phyloP scores from a whole-genome alignment of 1,140 invertebrate genomes.

The Cyphomyrmex costatus region DNA sequence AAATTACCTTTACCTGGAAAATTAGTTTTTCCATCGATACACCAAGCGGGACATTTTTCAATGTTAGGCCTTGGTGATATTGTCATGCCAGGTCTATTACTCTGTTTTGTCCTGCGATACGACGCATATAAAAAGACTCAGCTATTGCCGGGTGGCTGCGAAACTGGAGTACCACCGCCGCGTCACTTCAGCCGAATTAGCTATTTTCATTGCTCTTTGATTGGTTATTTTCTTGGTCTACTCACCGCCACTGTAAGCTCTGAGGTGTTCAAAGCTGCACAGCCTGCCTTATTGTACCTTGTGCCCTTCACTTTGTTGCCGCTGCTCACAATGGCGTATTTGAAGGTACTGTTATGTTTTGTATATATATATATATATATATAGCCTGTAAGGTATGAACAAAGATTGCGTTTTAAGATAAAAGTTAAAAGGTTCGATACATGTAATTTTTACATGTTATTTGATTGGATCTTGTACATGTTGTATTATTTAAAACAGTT shows the following conservation, averaged over 20 bases:
- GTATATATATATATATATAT: too few species aligned
- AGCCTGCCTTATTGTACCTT: conserved; percentile 98
- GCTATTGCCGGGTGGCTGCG: conserved; percentile 89
- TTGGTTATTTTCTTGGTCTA: conserved; percentile 98
- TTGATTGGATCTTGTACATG: too few species aligned
- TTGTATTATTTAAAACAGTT: too few species aligned
- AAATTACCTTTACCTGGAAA: conserved; percentile 98
- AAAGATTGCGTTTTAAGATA: background rate
- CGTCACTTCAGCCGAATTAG: conserved; percentile 90
- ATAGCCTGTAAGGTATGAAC: background rate
- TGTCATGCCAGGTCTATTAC: conserved; percentile 98
- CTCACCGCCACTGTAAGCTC: conserved; percentile 98
- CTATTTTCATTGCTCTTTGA: conserved; percentile 99
- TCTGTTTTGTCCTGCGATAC: conserved; percentile 98
- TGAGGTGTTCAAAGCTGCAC: conserved; percentile 98
- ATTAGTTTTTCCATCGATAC: conserved; percentile 98
- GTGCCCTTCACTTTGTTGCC: conserved; percentile 99
- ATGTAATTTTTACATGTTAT: too few species aligned
- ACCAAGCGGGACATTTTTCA: conserved; percentile 97
- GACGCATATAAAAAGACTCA: conserved; percentile 98
- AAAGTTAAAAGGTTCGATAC: background rate
- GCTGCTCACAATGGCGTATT: conserved; percentile 98
- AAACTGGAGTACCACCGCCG: conserved; percentile 93
- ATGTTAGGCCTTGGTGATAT: conserved; percentile 99
- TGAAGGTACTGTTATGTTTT: conserved; percentile 91